Percentiles rank a stretch among this genome's conserved stretches.
Evolutionary conservation across 1,140 invertebrate genomes (phyloP).

Genomic region (Trachymyrmex cornetzi): DNA sequence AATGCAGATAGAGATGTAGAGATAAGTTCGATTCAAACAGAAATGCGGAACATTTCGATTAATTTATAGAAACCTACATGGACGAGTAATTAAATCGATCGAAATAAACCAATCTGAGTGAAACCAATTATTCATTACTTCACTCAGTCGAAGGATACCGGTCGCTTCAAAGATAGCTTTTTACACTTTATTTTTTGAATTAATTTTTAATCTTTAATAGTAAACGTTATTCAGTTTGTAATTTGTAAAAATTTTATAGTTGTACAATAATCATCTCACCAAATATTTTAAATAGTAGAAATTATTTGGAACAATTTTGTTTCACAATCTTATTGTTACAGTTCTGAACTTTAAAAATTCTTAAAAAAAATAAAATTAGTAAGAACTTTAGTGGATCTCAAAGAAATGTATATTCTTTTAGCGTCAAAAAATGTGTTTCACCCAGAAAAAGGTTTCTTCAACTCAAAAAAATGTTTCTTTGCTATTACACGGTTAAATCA

Average conservation of each 20-base stretch:
- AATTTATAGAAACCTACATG: conserved; percentile 3
- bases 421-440: too few relatives aligned
- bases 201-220: neutral
- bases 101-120: conserved; percentile 2
- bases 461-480: too few relatives aligned
- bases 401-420: too few relatives aligned
- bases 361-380: too few relatives aligned
- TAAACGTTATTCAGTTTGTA: neutral
- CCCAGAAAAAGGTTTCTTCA: too few relatives aligned
- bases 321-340: too few relatives aligned
- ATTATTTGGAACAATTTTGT: too few relatives aligned
- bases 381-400: too few relatives aligned
- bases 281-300: too few relatives aligned
- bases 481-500: too few relatives aligned
- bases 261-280: neutral
- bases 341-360: too few relatives aligned
- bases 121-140: conserved; percentile 38
- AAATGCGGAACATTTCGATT: conserved; percentile 23
- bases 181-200: neutral
- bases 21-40: neutral
- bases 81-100: neutral
- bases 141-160: neutral
- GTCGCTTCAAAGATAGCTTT: neutral
- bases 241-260: neutral
- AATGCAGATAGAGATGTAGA: conserved; percentile 14